Evolutionary conservation across 1,140 invertebrate genomes (phyloP), one percentile per base, ranked within the genome.

Genomic region (Oedothorax gibbosus): DNA sequence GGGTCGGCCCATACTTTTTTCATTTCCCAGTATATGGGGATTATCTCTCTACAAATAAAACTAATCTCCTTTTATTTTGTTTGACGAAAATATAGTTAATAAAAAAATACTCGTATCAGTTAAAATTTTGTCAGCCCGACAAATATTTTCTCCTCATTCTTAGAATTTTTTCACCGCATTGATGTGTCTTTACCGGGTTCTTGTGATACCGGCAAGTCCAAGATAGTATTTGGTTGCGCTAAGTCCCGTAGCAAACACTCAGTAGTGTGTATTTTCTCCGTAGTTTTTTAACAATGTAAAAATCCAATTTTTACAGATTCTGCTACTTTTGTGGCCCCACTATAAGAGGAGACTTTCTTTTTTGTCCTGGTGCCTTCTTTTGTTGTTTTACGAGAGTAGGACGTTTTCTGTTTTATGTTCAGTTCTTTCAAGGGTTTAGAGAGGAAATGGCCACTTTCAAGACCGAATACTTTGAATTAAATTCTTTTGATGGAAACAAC

Each of bases 301-400:
- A 82, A 82, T 82, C 80, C 68, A 82, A 82, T 82, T 54, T 82
- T 53, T 71, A 53, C 80, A 73, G 80, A 82, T 82, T 68, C 54
- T 82, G 75, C 20, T 64, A 35, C 35, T 35, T 77, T 77, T 77
- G 80, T 73, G 73, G 68, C 57, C 80, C 51, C 15, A 53, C 69
- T 79, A 64, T 73, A 82, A 82, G 72, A 71, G 77, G 50, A 66
- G 53, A 62, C 53, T 66, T 79, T 79, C 35, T 50, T 54, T 50
- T 71, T 71, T 60, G 18, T n/a, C 54, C 18, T 56, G 66, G 35
- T 51, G 64, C 53, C 56, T 68, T n/a, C 77, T 49, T 68, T 79
- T 68, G 62, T 18, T 69, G 18, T 81, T 81, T 65, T 65, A 77
- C 56, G 60, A 65, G 54, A 51, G 35, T 65, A 71, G 50, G 69